These are phyloP conservation scores for Sus scrofa DNA, from an alignment of 2,113 vertebrate species.

Conservation along the genomic window T2T-Sscrofa CM000826.6:29290001-29290500, in stretches of 20 bases:
- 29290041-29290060: conserved; percentile 80
- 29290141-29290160: conserved; percentile 83
- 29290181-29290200: conserved; percentile 73
- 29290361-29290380: conserved; percentile 69
- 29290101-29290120: conserved; percentile 88
- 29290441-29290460: conserved; percentile 84
- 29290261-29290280: conserved; percentile 53
- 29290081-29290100: conserved; percentile 88
- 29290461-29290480: conserved; percentile 87
- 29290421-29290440: conserved; percentile 84
- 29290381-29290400: conserved; percentile 82
- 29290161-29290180: conserved; percentile 78
- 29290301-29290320: conserved; percentile 64
- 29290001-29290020: conserved; percentile 85
- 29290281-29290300: conserved; percentile 81
- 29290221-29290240: conserved; percentile 78
- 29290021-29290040: conserved; percentile 85
- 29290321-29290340: conserved; percentile 67
- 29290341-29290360: conserved; percentile 81
- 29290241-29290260: conserved; percentile 69
- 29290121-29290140: conserved; percentile 77
- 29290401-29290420: conserved; percentile 84
- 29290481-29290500: conserved; percentile 73
- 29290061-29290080: conserved; percentile 87
- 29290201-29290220: conserved; percentile 51